Percentiles rank a stretch among this genome's conserved stretches.
Conservation (phyloP, 2,888 invertebrate species). For the Pelosia muscerda region DNA sequence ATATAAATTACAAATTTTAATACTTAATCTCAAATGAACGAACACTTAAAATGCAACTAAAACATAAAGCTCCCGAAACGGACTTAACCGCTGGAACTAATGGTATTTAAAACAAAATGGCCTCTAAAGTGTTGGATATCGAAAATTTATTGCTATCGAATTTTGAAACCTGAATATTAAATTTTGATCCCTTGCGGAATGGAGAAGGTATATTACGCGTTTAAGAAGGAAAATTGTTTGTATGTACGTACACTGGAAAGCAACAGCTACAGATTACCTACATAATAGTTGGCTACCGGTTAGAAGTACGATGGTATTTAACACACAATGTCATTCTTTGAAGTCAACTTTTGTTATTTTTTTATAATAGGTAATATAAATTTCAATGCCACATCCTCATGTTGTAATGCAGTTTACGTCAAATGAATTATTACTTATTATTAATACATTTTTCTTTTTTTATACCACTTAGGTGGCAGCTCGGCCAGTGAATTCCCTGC, state of each 20-base stretch:
- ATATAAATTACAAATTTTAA: neutral
- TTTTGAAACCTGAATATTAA: neutral
- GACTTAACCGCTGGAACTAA: conserved; percentile 40
- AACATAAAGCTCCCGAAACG: conserved; percentile 35
- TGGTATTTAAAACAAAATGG: conserved; percentile 18
- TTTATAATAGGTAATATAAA: too few relatives aligned
- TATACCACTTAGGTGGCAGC: too few relatives aligned
- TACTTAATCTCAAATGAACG: conserved; percentile 14
- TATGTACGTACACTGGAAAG: neutral
- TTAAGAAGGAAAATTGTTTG: neutral
- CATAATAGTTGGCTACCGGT: too few relatives aligned
- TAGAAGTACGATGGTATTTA: too few relatives aligned
- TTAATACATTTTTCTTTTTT: too few relatives aligned
- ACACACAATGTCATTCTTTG: too few relatives aligned
- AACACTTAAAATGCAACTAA: conserved; percentile 36
- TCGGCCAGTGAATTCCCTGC: too few relatives aligned
- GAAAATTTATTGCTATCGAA: conserved; percentile 6
- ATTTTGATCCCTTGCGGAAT: neutral
- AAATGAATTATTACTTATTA: too few relatives aligned
- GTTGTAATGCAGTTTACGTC: too few relatives aligned
- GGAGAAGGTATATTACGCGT: neutral
- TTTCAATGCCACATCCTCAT: too few relatives aligned
- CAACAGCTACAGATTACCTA: too few relatives aligned
- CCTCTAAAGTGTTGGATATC: conserved; percentile 7
- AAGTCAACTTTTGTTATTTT: too few relatives aligned